These are phyloP conservation scores for Callinectes sapidus DNA, from an alignment of 2,888 invertebrate species.

Conservation along the genomic window DNA sequence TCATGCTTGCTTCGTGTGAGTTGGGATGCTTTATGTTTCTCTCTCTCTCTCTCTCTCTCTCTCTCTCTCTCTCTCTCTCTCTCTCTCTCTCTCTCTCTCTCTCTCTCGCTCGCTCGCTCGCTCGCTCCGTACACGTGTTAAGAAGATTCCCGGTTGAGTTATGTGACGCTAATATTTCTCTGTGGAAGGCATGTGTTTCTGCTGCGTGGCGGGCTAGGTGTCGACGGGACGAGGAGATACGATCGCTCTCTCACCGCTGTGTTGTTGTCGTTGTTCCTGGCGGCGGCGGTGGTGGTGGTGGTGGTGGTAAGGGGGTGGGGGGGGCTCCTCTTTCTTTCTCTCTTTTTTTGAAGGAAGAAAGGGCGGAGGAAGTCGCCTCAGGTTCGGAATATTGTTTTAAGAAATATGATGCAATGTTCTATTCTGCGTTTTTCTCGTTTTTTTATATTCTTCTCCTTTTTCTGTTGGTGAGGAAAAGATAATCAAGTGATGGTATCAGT, in stretches of 20 bases:
- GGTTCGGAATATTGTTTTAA: constrained; percentile 16
- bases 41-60: neutral
- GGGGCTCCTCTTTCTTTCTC: neutral
- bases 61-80: constrained; percentile 1
- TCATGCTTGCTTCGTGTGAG: neutral
- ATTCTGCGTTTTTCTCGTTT: neutral
- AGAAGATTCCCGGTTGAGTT: neutral
- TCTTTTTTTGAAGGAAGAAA: constrained; percentile 25
- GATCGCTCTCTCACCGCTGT: neutral
- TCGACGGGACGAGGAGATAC: neutral
- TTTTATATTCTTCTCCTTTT: neutral
- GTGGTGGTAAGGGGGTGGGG: neutral
- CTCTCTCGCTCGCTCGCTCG: neutral
- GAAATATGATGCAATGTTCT: constrained; percentile 8
- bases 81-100: constrained; percentile 1
- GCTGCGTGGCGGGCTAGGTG: neutral
- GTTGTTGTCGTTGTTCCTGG: neutral
- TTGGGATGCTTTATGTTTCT: neutral
- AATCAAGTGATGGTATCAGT: constrained; percentile 21
- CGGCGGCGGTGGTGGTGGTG: neutral
- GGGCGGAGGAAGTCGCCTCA: constrained; percentile 10
- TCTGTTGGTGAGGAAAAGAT: constrained; percentile 10
- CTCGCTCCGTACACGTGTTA: neutral
- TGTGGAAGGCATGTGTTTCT: neutral
- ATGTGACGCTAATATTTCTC: constrained; percentile 1